These are phyloP conservation scores for Drosophila micromelanica DNA, from an alignment of 1,140 invertebrate genomes.

Conservation along the genomic window DNA sequence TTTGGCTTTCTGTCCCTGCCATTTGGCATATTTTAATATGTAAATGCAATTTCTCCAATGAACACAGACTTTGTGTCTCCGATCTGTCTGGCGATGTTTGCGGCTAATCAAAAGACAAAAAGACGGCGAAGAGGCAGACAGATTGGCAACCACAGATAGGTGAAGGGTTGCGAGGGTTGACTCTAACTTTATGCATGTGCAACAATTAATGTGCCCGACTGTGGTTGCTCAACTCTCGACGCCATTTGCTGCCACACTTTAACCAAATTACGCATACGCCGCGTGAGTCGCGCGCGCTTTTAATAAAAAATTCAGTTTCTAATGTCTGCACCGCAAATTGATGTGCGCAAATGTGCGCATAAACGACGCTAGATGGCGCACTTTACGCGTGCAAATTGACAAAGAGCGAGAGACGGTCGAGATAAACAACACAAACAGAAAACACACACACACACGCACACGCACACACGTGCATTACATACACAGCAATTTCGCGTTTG, in stretches of 20 bases:
- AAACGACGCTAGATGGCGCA: constrained; percentile 77
- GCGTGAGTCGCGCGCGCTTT: constrained; percentile 51
- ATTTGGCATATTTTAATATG: constrained; percentile 82
- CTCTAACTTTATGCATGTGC: constrained; percentile 38
- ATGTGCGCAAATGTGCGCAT: constrained; percentile 76
- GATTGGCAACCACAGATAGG: neutral
- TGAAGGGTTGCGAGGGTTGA: neutral
- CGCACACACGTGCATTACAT: constrained; percentile 62
- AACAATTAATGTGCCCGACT: constrained; percentile 58
- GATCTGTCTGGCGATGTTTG: constrained; percentile 53
- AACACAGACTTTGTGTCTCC: constrained; percentile 51
- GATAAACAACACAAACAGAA: constrained; percentile 22
- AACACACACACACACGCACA: constrained; percentile 20
- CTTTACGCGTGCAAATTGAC: constrained; percentile 77
- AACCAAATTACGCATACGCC: constrained; percentile 69
- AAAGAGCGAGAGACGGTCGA: constrained; percentile 20
- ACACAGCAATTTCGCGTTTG: constrained; percentile 64
- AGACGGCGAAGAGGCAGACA: constrained; percentile 23
- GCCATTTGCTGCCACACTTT: constrained; percentile 36
- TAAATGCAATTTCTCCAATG: constrained; percentile 82
- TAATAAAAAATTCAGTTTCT: constrained; percentile 77
- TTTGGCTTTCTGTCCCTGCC: constrained; percentile 28
- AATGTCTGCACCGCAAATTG: constrained; percentile 78
- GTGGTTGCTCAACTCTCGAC: constrained; percentile 22
- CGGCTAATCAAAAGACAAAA: constrained; percentile 76